Evolutionary conservation across 37 sponge, comb jelly and placozoan species (phyloP), one percentile per base, ranked within the genome.

Genomic region (Petrosia ficiformis): DNA sequence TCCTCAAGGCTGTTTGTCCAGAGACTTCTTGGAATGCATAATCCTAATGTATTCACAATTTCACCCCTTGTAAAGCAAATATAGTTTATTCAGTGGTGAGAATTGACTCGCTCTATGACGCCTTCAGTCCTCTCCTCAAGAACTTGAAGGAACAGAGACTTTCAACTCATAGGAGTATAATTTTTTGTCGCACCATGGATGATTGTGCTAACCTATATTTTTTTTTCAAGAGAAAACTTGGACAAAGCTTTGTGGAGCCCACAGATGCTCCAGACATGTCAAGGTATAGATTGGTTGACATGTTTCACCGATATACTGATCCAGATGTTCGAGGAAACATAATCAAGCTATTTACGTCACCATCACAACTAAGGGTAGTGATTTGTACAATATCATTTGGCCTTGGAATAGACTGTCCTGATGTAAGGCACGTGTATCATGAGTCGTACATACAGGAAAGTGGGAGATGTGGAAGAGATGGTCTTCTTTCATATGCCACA

Each of bases 361-460:
- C 73, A 26, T 2, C 73, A 1, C 44, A 24, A 40, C 37, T 74
- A 2, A n/a, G 59, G 3, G 34, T 74, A 2, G 75, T 74, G 2
- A 10, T 74, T 26, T n/a, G 36, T 30, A 74, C 75, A 33, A 57
- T 74, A 16, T 58, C 75, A 19, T 74, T 74, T 10, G 59, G 75
- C 33, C 30, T 74, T 58, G 75, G 75, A 3, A 56, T 74, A 56
- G 75, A 74, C 34, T 74, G 59, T 57, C n/a, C 33, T 2, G 60
- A 30, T 22, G 59, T 74, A 2, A n/a, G 33, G 1, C 75, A 74
- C 30, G 60, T 74, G 4, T 34, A 57, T n/a, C 75, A 74, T 10
- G 75, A 56, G 29, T 42, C 48, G 2, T 74, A 74, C 36, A 56
- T 74, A 21, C 75, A 74, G 8, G 75, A 54, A 32, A 61, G 25